Evolutionary conservation across 1,140 invertebrate species (phyloP).

Genomic region (Mizuhopecten yessoensis): DNA sequence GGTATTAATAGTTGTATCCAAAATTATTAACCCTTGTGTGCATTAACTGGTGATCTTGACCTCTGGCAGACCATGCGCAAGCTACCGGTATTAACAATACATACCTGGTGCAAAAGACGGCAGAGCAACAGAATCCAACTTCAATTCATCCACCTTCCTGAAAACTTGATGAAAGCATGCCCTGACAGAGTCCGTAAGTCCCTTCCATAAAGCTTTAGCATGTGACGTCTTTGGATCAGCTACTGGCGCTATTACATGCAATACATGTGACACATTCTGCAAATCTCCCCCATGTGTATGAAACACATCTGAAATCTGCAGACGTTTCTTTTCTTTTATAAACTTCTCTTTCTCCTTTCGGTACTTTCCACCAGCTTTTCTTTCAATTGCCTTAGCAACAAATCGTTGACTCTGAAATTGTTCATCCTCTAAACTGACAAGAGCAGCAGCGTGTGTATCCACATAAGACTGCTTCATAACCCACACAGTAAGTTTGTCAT

Average conservation of each 20-base stretch:
- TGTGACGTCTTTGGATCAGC: neutral
- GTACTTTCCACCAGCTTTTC: neutral
- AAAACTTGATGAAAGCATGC: neutral
- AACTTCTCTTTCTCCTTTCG: neutral
- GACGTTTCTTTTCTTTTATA: neutral
- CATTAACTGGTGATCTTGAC: too few species aligned
- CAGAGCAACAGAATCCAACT: neutral
- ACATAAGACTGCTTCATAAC: neutral
- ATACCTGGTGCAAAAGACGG: neutral
- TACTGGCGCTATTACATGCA: neutral
- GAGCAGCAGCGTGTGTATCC: neutral
- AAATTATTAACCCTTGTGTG: too few species aligned
- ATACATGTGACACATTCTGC: neutral
- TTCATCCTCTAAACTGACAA: neutral
- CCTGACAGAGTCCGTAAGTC: neutral
- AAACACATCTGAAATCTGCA: neutral
- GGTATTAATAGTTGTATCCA: too few species aligned
- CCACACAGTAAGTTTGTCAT: neutral
- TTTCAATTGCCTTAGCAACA: neutral
- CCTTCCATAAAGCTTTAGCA: neutral
- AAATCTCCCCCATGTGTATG: neutral
- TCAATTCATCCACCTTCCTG: neutral
- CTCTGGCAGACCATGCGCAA: too few species aligned
- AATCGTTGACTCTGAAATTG: neutral
- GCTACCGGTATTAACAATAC: too few species aligned